Conservation (phyloP, 2,797 vertebrate genomes). For the Serranus cabrilla region DNA sequence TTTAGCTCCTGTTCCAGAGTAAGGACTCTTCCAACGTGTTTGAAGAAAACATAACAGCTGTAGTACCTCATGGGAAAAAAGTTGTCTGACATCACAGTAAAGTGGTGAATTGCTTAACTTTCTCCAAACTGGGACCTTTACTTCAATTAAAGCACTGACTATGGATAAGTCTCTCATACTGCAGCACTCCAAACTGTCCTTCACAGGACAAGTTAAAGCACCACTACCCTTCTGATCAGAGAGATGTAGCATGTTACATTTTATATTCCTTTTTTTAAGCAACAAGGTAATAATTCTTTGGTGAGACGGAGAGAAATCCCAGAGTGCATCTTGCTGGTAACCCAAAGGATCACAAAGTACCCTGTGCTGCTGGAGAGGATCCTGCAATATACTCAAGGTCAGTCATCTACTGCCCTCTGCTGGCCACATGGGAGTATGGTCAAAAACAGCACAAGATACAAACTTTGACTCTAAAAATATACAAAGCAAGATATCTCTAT, state of each 20-base stretch:
- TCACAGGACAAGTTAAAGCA: not conserved
- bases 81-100: no score
- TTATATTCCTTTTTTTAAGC: slow-evolving; percentile 78
- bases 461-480: not conserved
- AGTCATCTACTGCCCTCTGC: slow-evolving; percentile 64
- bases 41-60: no score
- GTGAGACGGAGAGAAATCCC: slow-evolving; percentile 94
- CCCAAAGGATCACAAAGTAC: slow-evolving; percentile 98
- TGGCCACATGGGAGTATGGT: slow-evolving; percentile 10
- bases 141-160: no score
- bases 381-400: slow-evolving; percentile 92
- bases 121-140: no score
- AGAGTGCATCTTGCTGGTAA: slow-evolving; percentile 96
- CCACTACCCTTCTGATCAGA: not conserved
- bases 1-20: no score
- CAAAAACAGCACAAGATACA: not conserved
- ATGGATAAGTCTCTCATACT: no score
- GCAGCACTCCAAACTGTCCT: no score
- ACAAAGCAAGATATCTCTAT: not conserved
- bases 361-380: slow-evolving; percentile 97
- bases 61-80: no score
- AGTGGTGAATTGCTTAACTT: no score
- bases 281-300: slow-evolving; percentile 94
- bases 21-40: no score
- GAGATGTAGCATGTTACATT: not conserved